phyloP scores from a whole-genome alignment of 2,888 invertebrate species.

The Drosophila niveifrons region DNA sequence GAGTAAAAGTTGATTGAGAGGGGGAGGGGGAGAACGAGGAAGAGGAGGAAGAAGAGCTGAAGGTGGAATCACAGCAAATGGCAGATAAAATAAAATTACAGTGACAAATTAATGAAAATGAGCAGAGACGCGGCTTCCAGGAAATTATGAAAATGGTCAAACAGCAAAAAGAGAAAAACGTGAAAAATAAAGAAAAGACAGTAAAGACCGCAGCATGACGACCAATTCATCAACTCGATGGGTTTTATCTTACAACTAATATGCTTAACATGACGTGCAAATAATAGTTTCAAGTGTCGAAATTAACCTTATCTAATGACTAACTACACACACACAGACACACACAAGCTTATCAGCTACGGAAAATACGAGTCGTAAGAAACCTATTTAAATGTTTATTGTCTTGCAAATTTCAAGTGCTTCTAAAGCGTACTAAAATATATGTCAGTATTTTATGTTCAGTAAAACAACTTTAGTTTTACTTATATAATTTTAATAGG shows the following conservation, averaged over 20 bases:
- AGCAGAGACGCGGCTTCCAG: slow-evolving; percentile 27
- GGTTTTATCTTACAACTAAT: slow-evolving; percentile 13
- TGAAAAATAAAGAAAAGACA: slow-evolving; percentile 14
- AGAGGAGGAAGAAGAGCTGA: not conserved
- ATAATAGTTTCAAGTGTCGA: slow-evolving; percentile 4
- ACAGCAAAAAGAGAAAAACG: slow-evolving; percentile 11
- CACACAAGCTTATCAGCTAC: slow-evolving; percentile 11
- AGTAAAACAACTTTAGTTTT: too few species aligned
- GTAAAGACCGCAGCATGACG: slow-evolving; percentile 28
- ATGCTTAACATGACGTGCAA: slow-evolving; percentile 7
- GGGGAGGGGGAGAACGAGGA: not conserved
- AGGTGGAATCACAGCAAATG: slow-evolving; percentile 13
- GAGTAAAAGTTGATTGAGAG: not conserved
- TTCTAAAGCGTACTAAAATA: not conserved
- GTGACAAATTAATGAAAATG: slow-evolving; percentile 70
- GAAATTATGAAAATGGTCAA: slow-evolving; percentile 49
- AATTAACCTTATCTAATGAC: slow-evolving; percentile 22
- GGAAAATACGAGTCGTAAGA: slow-evolving; percentile 14
- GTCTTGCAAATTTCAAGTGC: not conserved
- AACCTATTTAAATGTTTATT: slow-evolving; percentile 5
- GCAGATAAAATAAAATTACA: slow-evolving; percentile 59
- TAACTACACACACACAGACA: not conserved
- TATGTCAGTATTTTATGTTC: too few species aligned
- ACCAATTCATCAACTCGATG: slow-evolving; percentile 8
- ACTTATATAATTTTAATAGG: too few species aligned